phyloP scores from a whole-genome alignment of 2,888 invertebrate genomes.

The Dasysyrphus albostriatus region DNA sequence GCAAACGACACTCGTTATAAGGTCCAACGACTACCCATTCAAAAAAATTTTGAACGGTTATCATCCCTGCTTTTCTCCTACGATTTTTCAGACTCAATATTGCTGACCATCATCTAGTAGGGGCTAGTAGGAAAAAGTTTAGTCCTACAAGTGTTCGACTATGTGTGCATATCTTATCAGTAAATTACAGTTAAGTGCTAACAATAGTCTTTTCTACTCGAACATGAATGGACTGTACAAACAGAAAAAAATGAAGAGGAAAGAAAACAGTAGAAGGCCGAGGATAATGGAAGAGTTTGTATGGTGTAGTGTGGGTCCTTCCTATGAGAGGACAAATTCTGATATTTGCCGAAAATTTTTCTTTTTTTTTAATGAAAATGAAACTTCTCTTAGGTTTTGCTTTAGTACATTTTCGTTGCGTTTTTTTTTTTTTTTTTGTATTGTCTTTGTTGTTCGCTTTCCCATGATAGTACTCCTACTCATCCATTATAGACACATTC shows the following conservation, averaged over 20 bases:
- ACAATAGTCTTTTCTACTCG: conserved; percentile 69
- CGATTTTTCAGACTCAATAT: not conserved
- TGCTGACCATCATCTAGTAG: conserved; percentile 20
- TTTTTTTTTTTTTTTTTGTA: not conserved
- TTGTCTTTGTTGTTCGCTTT: not conserved
- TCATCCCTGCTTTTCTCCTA: conserved; percentile 21
- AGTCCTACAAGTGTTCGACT: conserved; percentile 68
- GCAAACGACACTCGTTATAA: too few species aligned
- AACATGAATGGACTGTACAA: conserved; percentile 51
- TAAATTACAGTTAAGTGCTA: conserved; percentile 75
- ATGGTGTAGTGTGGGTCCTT: not conserved
- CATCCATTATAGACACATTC: not conserved
- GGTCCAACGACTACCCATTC: too few species aligned
- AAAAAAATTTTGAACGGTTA: not conserved
- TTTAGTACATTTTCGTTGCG: not conserved
- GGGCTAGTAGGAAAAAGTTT: conserved; percentile 35
- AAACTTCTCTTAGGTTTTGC: conserved; percentile 30
- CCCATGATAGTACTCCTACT: conserved; percentile 6
- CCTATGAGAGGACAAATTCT: conserved; percentile 34
- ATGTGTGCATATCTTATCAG: conserved; percentile 76
- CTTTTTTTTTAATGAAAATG: conserved; percentile 70
- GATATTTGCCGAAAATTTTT: conserved; percentile 52
- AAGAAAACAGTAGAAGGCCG: not conserved
- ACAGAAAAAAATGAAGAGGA: conserved; percentile 18
- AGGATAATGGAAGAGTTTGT: conserved; percentile 11